Evolutionary conservation across 2,888 invertebrate genomes (phyloP).

Genomic region (Ditula angustiorana): DNA sequence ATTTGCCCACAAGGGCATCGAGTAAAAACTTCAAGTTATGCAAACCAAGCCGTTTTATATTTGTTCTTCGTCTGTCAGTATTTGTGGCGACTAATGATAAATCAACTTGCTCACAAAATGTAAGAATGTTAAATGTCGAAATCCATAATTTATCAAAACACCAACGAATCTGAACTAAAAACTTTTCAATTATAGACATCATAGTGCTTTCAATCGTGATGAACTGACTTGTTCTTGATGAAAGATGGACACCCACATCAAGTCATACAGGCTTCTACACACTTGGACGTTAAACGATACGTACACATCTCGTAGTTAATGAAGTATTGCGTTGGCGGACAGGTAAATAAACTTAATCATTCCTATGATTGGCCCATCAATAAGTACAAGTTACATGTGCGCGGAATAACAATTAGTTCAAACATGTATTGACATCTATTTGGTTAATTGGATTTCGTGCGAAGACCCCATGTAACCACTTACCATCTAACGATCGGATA

Average conservation of each 20-base stretch:
- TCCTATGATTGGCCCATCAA: conserved; percentile 63
- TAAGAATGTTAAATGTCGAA: conserved; percentile 42
- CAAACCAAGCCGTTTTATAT: neutral
- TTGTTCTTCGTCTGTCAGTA: neutral
- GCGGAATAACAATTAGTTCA: conserved; percentile 58
- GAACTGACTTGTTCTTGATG: conserved; percentile 69
- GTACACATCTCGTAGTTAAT: conserved; percentile 51
- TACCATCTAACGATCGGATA: conserved; percentile 56
- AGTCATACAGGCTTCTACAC: conserved; percentile 48
- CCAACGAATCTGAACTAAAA: conserved; percentile 62
- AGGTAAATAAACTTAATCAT: conserved; percentile 70
- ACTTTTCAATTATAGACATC: conserved; percentile 72
- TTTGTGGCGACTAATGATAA: neutral
- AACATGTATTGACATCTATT: conserved; percentile 58
- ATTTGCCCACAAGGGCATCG: neutral
- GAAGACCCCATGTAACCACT: conserved; percentile 52
- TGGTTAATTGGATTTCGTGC: conserved; percentile 62
- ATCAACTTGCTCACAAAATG: neutral
- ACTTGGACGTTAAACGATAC: conserved; percentile 40
- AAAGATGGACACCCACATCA: conserved; percentile 71
- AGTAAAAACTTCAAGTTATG: neutral
- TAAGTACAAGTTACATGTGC: conserved; percentile 41
- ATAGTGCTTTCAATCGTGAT: conserved; percentile 64
- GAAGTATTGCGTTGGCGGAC: conserved; percentile 69
- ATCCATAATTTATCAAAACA: conserved; percentile 65